Base-by-base conservation (phyloP, 2,888 invertebrate genomes). In the Prosopocoilus inquinatus region DNA sequence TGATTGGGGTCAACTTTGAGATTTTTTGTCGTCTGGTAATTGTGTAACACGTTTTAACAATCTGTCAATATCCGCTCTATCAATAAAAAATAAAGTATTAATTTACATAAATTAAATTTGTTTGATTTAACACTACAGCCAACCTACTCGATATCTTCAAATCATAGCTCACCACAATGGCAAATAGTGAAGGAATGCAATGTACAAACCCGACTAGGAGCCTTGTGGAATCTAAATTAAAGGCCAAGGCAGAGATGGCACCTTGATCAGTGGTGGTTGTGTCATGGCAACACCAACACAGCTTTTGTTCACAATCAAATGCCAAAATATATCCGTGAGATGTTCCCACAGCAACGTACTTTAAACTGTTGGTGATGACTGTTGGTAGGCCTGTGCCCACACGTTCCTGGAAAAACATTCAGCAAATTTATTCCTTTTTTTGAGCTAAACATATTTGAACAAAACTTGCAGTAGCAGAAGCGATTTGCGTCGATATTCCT, bases 271-370 rank as follows among this genome's bases (percentile, higher is more conserved):
- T 79, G 41, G 87, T 84, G 45, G 81, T 79, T 64, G 84, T 80
- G 60, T 88, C 88, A 64, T 88, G 80, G 68, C 88, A 88, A 61
- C 93, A 95, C 94, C 94, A 96, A 71, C 92, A 87, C 61, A 96
- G 78, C 8, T 90, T 90, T 78, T 96, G 96, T 39, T 91, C 87
- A 47, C 84, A 81, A 80, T 92, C 91, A 78, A 94, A 94, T 51
- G 93, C 87, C 28, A 97, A 80, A 50, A 95, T 84, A 64, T 94
- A 87, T 0, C 97, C 96, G 77, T 96, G 94, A 20, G 95, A 94
- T 32, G 96, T 97, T 35, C 97, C 97, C 32, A 96, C 85, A n/a
- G 91, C 91, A 59, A 96, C 84, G 76, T 89, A 86, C 51, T 89
- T 87, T 7, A 85, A 81, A 61, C 81, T 83, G 3, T 90, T 90